Base-by-base conservation (phyloP, 2,888 invertebrate species). In the Dicyrtoma fusca region DNA sequence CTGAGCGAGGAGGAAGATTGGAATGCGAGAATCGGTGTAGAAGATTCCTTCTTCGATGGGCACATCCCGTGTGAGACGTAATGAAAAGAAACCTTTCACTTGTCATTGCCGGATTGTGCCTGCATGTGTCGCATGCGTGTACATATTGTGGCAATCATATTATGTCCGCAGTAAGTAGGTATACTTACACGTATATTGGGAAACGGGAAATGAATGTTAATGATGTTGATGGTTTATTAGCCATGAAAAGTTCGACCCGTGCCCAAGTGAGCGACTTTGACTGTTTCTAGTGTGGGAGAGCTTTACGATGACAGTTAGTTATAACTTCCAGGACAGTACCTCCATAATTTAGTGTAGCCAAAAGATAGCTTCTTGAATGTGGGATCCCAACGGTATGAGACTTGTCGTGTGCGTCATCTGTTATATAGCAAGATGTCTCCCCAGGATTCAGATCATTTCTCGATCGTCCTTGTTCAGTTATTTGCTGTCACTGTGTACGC, bases 161-260 rank as follows among this genome's bases (percentile, higher is more conserved):
- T 45, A 45, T 45, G 45, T 45, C 45, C 45, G 8, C 45, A 11
- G 45, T 11, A 13, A 13, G 14, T 49, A 49, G 49, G 49, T 49
- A 53, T 19, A 53, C 53, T 19, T 49, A 49, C 11, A 49, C 14
- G 17, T n/a, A n/a, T 11, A 45, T 3, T 44, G 47, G n/a, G 19
- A 44, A 57, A 59, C 6, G 47, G 59, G 61, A 59, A 61, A 53
- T 42, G 63, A 51, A 62, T 62, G 51, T 47, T 73, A 65, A 73
- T 73, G 70, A 70, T 25, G 65, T 70, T 57, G 70, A 70, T 62
- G 62, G 55, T 73, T 73, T 73, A 73, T 73, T 73, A 73, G 70
- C 73, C 70, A 70, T 73, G 73, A 72, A 72, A 72, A 72, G 68
- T 53, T 62, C 49, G 66, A 66, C 72, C 66, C 63, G 68, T 68